Evolutionary conservation across 2,888 invertebrate species (phyloP).

Genomic region (Cheilosia variabilis): DNA sequence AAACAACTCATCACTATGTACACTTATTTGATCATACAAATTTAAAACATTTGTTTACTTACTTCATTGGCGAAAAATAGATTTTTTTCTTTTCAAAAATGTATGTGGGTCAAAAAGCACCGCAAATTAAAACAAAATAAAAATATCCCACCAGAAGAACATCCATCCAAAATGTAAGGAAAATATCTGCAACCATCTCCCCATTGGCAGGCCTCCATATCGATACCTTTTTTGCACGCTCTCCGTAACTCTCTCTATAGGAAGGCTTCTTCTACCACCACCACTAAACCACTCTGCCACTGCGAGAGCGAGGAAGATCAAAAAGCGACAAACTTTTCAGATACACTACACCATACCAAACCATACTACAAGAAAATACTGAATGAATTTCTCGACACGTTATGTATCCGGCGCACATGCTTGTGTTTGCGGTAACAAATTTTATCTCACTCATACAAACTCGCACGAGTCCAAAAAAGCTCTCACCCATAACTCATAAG

Average conservation of each 20-base stretch:
- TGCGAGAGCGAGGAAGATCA: slow-evolving; percentile 8
- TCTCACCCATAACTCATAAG: slow-evolving; percentile 16
- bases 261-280: not conserved
- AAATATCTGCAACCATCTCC: not conserved
- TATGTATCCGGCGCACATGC: not conserved
- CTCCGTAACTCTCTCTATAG: not conserved
- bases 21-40: not conserved
- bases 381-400: slow-evolving; percentile 62
- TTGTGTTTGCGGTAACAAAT: slow-evolving; percentile 32
- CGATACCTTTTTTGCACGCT: not conserved
- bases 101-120: slow-evolving; percentile 44
- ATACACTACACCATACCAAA: not conserved
- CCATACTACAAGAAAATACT: slow-evolving; percentile 39
- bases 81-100: not conserved
- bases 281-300: not conserved
- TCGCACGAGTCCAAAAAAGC: slow-evolving; percentile 22
- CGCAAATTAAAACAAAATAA: slow-evolving; percentile 15
- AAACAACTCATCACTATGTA: not conserved
- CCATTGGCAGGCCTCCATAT: not conserved
- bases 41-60: slow-evolving; percentile 17
- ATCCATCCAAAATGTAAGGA: not conserved
- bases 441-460: slow-evolving; percentile 59
- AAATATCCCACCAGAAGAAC: not conserved
- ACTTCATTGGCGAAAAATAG: not conserved
- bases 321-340: slow-evolving; percentile 7